Conservation (phyloP, 1,140 invertebrate genomes). For the Cydia splendana region DNA sequence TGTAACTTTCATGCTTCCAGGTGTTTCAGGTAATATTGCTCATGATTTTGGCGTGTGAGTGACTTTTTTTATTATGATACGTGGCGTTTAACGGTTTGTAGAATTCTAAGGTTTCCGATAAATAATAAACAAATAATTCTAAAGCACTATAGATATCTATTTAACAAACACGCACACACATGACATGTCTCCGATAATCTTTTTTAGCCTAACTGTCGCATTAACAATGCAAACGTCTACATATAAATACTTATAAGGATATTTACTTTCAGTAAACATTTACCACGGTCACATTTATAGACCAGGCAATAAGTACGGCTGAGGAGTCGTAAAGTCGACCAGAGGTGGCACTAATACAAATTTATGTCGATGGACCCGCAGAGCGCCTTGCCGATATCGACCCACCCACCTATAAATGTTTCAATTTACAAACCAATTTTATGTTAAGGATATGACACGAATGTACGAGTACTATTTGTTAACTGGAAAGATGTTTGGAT, state of each 20-base stretch:
- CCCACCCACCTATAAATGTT: constrained; percentile 66
- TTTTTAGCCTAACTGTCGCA: not conserved
- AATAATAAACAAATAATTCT: too few species aligned
- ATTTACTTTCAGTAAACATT: constrained; percentile 48
- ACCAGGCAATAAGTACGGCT: constrained; percentile 62
- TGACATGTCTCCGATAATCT: too few species aligned
- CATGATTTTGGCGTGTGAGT: too few species aligned
- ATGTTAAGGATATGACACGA: constrained; percentile 34
- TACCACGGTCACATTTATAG: constrained; percentile 51
- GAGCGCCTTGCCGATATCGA: constrained; percentile 59
- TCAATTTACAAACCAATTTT: constrained; percentile 55
- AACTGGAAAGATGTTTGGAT: not conserved
- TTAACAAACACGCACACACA: too few species aligned
- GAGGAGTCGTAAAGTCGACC: constrained; percentile 74
- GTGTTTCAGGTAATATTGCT: too few species aligned
- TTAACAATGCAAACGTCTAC: not conserved
- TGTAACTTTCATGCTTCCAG: too few species aligned
- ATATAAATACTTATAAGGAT: constrained; percentile 11
- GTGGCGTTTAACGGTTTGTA: too few species aligned
- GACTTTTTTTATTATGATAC: too few species aligned
- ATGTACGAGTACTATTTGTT: constrained; percentile 15
- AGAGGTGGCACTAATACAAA: constrained; percentile 75
- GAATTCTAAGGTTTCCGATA: too few species aligned
- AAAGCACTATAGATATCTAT: too few species aligned
- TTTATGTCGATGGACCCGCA: constrained; percentile 73